Base-by-base conservation (phyloP, 2,113 vertebrate species). In the Centropristis striata region DNA sequence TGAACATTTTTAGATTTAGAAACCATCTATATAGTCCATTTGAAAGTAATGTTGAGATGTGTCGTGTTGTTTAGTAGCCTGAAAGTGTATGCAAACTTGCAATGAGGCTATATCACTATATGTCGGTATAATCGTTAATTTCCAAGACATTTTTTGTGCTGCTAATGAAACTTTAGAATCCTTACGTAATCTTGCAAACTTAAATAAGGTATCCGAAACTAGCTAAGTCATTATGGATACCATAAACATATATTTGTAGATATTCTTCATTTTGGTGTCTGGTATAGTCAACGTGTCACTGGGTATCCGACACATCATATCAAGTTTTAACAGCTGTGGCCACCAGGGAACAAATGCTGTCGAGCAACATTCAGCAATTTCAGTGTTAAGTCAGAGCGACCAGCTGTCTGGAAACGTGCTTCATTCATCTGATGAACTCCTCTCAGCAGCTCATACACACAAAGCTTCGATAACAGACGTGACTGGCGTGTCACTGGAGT, bases 271-370 rank as follows among this genome's bases (percentile, higher is more conserved):
- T 77, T 80, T 51, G 69, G 41, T 76, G 86, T 92, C 57, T 81
- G 58, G 79, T 71, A 75, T 73, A 50, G 36, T 88, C 59, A 42
- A 57, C 46, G 87, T 91, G 88, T 90, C 66, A 69, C 94, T 95
- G 95, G 94, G 95, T 95, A 94, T 95, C 95, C 94, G 94, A 95
- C 95, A 54, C 75, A 36, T 16, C 59, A 3, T 32, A 46, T 71
- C 74, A 80, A 73, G 89, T 92, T 92, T 92, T 93, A 86, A 92
- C 87, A 88, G 91, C 90, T 93, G 89, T 90, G 87, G 91, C 89
- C 84, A 14, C 70, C 65, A 49, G 67, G 69, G 70, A 59, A 51
- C 58, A 47, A 74, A 72, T 12, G 58, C 57, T 28, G 64, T 55
- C 39, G 36, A 5, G 68, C n/a, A n/a, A 54, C 21, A 25, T 71